Percentiles rank a stretch among this genome's conserved stretches.
Conservation (phyloP, 1,140 invertebrate species). For the Melitaea cinxia region DNA sequence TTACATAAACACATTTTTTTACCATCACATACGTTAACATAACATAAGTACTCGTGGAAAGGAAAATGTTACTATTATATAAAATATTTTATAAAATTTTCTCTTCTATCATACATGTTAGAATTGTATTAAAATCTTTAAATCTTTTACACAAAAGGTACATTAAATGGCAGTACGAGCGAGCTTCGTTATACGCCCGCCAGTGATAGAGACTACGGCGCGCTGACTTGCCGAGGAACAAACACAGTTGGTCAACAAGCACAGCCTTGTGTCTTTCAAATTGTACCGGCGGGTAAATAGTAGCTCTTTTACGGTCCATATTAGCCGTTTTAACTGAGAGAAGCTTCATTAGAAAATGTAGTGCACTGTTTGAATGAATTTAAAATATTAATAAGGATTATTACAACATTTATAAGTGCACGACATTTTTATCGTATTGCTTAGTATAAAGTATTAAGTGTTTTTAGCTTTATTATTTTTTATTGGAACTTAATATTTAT, state of each 20-base stretch:
- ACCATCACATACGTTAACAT: too few relatives aligned
- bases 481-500: too few relatives aligned
- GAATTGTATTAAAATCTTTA: not conserved
- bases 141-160: slow-evolving; percentile 48
- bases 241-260: slow-evolving; percentile 92
- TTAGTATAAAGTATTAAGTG: too few relatives aligned
- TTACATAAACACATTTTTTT: too few relatives aligned
- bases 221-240: slow-evolving; percentile 90
- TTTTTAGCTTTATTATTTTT: too few relatives aligned
- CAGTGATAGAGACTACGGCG: slow-evolving; percentile 91
- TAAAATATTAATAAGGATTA: too few relatives aligned
- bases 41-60: too few relatives aligned
- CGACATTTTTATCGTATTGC: too few relatives aligned
- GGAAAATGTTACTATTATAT: too few relatives aligned
- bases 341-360: not conserved
- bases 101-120: too few relatives aligned
- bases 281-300: slow-evolving; percentile 90
- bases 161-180: slow-evolving; percentile 83
- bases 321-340: not conserved
- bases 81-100: too few relatives aligned
- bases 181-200: slow-evolving; percentile 91
- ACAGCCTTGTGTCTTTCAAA: slow-evolving; percentile 93
- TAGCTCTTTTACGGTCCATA: not conserved
- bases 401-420: too few relatives aligned
- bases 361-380: not conserved